Base-by-base conservation (phyloP, 1,140 invertebrate species). In the Danaus melanippus region DNA sequence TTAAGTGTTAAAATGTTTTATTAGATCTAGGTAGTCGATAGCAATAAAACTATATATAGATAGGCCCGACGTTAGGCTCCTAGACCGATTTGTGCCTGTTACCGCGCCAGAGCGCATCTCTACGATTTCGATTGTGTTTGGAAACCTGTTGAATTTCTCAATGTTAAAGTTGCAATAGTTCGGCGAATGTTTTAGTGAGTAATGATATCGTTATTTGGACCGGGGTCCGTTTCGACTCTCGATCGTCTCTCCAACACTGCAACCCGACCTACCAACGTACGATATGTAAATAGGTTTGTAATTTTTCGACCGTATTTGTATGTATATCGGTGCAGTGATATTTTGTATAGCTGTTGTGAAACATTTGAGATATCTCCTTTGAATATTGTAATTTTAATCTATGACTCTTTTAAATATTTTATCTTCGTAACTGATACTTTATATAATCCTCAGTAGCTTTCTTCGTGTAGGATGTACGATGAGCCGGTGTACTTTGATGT, bases 301-400 rank as follows among this genome's bases (percentile, higher is more conserved):
- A 54, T 66, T 58, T 66, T 67, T 66, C 60, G 56, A 58, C 64
- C 63, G 62, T 76, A 67, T 71, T 71, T 69, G 65, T 76, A 70
- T 79, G 69, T 80, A 76, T 78, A 84, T 76, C 73, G 69, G 72
- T 76, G 76, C 74, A 72, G 76, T 79, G 74, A 78, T 81, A 81
- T 81, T 79, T 82, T 81, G 69, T 80, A 79, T 79, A 77, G 66
- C 62, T 72, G 76, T 75, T 77, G 41, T 53, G 56, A 64, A 67
- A 57, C 10, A 45, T 12, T 47, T 47, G 44, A 60, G 42, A 48
- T 59, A 56, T 66, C 66, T 76, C 66, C 66, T 72, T 74, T 70
- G 66, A 67, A 72, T 32, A 69, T 69, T 76, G 67, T 76, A 77
- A 66, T 64, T 68, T 78, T 70, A 74, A 56, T 60, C 49, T 46